Base-by-base conservation (phyloP, 2,113 vertebrate genomes). In the Caranx melampygus region DNA sequence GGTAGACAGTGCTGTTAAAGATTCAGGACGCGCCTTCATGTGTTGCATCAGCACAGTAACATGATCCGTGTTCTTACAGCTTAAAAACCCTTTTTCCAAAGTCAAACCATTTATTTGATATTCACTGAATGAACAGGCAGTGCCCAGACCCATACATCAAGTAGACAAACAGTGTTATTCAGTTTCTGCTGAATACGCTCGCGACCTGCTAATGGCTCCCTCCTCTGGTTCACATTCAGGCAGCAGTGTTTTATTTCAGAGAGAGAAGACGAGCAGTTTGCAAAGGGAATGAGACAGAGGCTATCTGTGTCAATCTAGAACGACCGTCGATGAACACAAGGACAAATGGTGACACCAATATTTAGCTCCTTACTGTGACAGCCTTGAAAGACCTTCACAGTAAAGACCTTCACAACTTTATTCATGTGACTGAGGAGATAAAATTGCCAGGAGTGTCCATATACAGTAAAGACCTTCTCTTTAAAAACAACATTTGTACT, bases 271-370 rank as follows among this genome's bases (percentile, higher is more conserved):
- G 45, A 68, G 10, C 20, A 13, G n/a, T 37, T 14, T 47, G n/a
- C 21, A 15, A 58, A 8, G 49, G 54, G 4, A 16, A 9, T 45
- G 15, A 58, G 6, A 13, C 14, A 13, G 40, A 62, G 40, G 37
- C 20, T 33, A 14, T 73, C 45, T 42, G 45, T 52, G n/a, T 61
- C 55, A 16, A 26, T 81, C 13, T 16, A 40, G 10, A 37, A 26
- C 47, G 58, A 26, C 35, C 6, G 1, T 62, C 18, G 11, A 14
- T 47, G 16, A 51, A 35, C 61, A 64, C 12, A 40, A 57, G 18
- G 18, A 66, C 35, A 37, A 47, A 47, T 1, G 42, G 42, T 75
- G 72, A 57, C 72, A 34, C 59, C 42, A 64, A 34, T 75, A 49
- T 21, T 9, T 15, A 2, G 35, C 15, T 47, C 4, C 31, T 35